Conservation (phyloP, 2,113 vertebrate species). For the Ceyx melanurus region DNA sequence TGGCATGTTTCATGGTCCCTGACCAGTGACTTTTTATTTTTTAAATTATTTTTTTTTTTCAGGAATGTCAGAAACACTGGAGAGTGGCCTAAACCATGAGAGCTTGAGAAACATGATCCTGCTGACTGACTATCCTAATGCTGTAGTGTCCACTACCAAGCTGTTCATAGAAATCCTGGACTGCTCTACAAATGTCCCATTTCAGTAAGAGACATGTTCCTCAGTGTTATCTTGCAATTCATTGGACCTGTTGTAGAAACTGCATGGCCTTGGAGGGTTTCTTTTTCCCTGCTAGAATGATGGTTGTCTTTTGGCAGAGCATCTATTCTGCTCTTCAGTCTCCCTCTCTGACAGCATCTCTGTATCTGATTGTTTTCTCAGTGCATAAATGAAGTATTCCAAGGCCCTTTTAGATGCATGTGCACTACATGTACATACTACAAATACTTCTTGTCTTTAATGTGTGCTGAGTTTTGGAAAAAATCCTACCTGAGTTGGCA, state of each 20-base stretch:
- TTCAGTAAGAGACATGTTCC: neutral
- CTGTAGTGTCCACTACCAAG: neutral
- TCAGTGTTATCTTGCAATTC: neutral
- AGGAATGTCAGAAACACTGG: neutral
- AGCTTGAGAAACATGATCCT: neutral
- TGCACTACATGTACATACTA: neutral
- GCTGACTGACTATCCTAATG: neutral
- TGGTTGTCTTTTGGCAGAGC: neutral
- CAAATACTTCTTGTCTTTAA: neutral
- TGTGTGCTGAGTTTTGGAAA: neutral
- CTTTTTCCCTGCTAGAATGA: neutral
- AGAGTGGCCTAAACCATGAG: neutral
- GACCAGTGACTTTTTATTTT: neutral
- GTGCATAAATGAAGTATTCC: neutral
- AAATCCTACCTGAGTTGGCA: neutral
- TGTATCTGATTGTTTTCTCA: neutral
- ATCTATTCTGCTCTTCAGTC: neutral
- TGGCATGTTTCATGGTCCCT: neutral
- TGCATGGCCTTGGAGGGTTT: neutral
- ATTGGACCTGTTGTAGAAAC: neutral
- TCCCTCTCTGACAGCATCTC: neutral
- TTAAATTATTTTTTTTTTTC: neutral
- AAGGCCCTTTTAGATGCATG: neutral
- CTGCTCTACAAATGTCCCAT: neutral
- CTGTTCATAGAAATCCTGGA: neutral